A percentile compares a stretch with the other conserved stretches of the same genome.
Evolutionary conservation across 1,140 invertebrate species (phyloP).

Genomic region (Drosophila aff.): DNA sequence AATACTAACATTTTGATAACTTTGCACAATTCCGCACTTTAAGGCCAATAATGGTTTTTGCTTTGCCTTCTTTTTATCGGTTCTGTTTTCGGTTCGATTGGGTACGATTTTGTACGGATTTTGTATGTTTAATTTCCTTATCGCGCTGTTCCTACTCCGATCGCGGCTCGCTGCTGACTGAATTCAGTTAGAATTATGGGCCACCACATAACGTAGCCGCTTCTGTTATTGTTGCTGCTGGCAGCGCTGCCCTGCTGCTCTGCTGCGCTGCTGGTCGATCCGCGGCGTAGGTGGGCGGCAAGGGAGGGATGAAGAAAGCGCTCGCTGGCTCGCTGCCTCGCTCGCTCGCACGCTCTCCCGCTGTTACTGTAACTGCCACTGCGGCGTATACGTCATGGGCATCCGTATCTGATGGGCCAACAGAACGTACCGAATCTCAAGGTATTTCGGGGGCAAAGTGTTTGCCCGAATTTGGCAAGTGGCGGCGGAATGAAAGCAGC

Average conservation of each 20-base stretch:
- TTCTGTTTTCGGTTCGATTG: slow-evolving; percentile 4
- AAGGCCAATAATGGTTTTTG: slow-evolving; percentile 22
- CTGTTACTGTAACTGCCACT: slow-evolving; percentile 40
- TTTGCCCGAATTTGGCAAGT: slow-evolving; percentile 50
- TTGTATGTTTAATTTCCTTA: slow-evolving; percentile 22
- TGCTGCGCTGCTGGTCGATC: background rate
- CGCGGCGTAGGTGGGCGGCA: slow-evolving; percentile 42
- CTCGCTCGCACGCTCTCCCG: slow-evolving; percentile 1
- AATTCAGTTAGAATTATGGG: slow-evolving; percentile 66
- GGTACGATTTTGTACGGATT: slow-evolving; percentile 6
- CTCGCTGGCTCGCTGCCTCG: slow-evolving; percentile 2
- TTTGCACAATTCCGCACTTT: slow-evolving; percentile 63
- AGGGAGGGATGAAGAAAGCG: slow-evolving; percentile 22
- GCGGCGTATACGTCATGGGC: slow-evolving; percentile 39
- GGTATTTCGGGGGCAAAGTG: slow-evolving; percentile 44
- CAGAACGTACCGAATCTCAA: slow-evolving; percentile 26
- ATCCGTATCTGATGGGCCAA: slow-evolving; percentile 14
- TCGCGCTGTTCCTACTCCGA: slow-evolving; percentile 61
- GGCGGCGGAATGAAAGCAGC: slow-evolving; percentile 22
- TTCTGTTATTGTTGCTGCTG: slow-evolving; percentile 43
- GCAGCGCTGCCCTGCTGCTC: slow-evolving; percentile 32
- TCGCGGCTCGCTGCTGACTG: slow-evolving; percentile 68
- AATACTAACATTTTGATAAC: slow-evolving; percentile 57
- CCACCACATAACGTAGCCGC: slow-evolving; percentile 60
- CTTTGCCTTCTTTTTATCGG: slow-evolving; percentile 3